These are phyloP conservation scores for Poeciliopsis turrubarensis DNA, from an alignment of 2,113 vertebrate genomes.

Conservation along the genomic window DNA sequence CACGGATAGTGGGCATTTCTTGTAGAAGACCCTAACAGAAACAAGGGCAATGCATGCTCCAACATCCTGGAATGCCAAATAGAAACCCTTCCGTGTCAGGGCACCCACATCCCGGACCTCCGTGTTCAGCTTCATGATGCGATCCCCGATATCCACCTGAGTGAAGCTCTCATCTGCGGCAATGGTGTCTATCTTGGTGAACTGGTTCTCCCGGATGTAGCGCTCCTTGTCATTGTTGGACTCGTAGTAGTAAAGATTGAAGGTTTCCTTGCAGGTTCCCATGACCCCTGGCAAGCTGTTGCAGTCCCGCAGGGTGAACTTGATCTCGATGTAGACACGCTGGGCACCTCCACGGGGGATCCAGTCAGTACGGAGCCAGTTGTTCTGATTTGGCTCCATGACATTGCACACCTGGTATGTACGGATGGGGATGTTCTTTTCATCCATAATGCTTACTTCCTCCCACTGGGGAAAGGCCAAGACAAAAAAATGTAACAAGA, in stretches of 20 bases:
- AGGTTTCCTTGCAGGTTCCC: slow-evolving; percentile 99
- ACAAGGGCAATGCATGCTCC: slow-evolving; percentile 97
- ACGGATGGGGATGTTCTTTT: slow-evolving; percentile 97
- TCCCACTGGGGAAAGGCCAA: slow-evolving; percentile 87
- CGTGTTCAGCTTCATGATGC: slow-evolving; percentile 98
- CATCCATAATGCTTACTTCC: slow-evolving; percentile 99
- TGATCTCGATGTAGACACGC: slow-evolving; percentile 97
- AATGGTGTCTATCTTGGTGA: slow-evolving; percentile 95
- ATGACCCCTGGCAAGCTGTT: slow-evolving; percentile 97
- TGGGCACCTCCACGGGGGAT: slow-evolving; percentile 93
- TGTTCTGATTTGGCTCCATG: slow-evolving; percentile 97
- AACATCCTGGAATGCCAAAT: slow-evolving; percentile 98
- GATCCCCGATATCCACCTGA: slow-evolving; percentile 97
- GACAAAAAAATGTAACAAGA: slow-evolving; percentile 15
- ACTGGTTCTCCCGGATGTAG: slow-evolving; percentile 93
- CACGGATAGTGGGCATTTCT: slow-evolving; percentile 93
- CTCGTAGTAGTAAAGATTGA: slow-evolving; percentile 97
- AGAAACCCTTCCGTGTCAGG: slow-evolving; percentile 91
- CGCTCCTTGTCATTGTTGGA: slow-evolving; percentile 95
- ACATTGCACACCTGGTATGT: slow-evolving; percentile 99
- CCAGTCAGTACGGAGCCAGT: slow-evolving; percentile 99
- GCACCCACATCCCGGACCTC: slow-evolving; percentile 94
- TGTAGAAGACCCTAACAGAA: slow-evolving; percentile 95
- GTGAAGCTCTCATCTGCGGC: slow-evolving; percentile 99
- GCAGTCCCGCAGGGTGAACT: slow-evolving; percentile 97